Evolutionary conservation across 2,888 invertebrate genomes (phyloP), one percentile per base, ranked within the genome.

Genomic region (Zaprionus bogoriensis): DNA sequence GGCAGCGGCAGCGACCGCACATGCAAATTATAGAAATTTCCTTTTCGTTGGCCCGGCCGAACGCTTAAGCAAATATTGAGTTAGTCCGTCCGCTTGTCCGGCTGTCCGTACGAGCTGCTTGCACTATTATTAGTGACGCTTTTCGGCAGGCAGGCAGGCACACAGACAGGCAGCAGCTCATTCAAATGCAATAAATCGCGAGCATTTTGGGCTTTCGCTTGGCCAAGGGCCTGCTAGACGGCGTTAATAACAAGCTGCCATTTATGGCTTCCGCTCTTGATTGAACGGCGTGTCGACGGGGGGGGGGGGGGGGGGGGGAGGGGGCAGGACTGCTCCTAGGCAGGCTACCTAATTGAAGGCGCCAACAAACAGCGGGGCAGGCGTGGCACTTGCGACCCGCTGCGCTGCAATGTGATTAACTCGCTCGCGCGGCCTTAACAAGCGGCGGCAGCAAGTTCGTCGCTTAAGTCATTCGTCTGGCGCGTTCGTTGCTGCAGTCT

Each of bases 21-120:
- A 85, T 85, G 80, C 80, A 88, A 89, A 88, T 88, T 88, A 89
- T 88, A 88, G 87, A 89, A 87, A 89, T 87, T 84, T 88, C 63
- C 53, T 54, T 54, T 62, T 58, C 39, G 28, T 41, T 57, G 57
- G 52, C 57, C n/a, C n/a, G n/a, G n/a, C n/a, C n/a, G n/a, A n/a
- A n/a, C 65, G 67, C 59, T 62, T 54, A 84, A 87, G 75, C 87
- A 87, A 81, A 81, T 87, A 81, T 80, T 80, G 78, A 63, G 58
- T 66, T 73, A 86, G 74, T 60, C 65, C 25, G 28, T 9, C 47
- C 46, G 38, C 38, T 52, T 25, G 1, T 10, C 9, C 3, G 27
- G 22, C 48, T 25, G 22, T 9, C 6, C 1, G 38, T 42, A 5
- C 10, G 14, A n/a, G 14, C 28, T 42, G 10, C 42, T 14, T 27